Percentiles rank a stretch among this genome's conserved stretches.
These are phyloP conservation scores for Pithys albifrons DNA, from an alignment of 2,113 vertebrate species.

Conservation along the genomic window DNA sequence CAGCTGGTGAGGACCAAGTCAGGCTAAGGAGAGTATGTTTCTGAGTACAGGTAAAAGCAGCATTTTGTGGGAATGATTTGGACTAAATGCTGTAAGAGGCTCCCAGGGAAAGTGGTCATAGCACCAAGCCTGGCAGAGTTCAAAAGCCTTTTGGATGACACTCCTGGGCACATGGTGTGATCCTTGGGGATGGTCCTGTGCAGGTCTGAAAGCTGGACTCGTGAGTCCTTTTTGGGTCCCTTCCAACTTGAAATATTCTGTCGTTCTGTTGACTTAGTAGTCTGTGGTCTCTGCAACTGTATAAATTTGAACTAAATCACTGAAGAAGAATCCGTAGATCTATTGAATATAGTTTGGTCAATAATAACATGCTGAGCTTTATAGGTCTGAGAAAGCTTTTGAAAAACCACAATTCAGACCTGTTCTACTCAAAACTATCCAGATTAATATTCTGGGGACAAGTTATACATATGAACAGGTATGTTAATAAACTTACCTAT, in stretches of 20 bases:
- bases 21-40: not conserved
- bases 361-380: not conserved
- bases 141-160: not conserved
- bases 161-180: not conserved
- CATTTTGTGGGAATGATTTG: not conserved
- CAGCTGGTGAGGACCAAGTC: not conserved
- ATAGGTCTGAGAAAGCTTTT: not conserved
- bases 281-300: not conserved
- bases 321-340: not conserved
- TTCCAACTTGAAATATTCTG: not conserved
- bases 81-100: not conserved
- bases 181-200: not conserved
- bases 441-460: not conserved
- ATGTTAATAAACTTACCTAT: not conserved
- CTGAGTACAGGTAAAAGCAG: not conserved
- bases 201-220: not conserved
- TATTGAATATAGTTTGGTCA: not conserved
- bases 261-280: not conserved
- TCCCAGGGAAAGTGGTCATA: not conserved
- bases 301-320: not conserved
- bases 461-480: not conserved
- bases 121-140: not conserved
- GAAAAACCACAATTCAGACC: not conserved
- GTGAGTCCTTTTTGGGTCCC: not conserved
- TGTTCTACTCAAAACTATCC: not conserved